These are phyloP conservation scores for Montipora capitata DNA, from an alignment of 92 coral and sea anemone species.

Conservation along the genomic window DNA sequence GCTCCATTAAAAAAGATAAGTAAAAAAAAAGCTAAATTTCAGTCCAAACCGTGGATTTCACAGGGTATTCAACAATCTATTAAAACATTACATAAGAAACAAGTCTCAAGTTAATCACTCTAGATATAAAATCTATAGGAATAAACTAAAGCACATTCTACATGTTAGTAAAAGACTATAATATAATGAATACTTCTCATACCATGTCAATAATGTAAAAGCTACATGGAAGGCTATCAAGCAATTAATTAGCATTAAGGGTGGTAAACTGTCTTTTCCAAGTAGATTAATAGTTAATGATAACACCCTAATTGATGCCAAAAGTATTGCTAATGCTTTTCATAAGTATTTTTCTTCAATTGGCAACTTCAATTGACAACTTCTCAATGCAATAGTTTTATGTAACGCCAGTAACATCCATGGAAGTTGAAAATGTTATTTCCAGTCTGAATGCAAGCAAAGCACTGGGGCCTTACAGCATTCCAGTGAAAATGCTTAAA, in stretches of 20 bases:
- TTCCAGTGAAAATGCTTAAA: too few species aligned
- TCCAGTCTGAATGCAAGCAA: not conserved
- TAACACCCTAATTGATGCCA: slow-evolving; percentile 29
- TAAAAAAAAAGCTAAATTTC: too few species aligned
- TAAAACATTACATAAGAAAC: not conserved
- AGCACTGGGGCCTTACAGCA: too few species aligned
- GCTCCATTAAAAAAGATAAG: too few species aligned
- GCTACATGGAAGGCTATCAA: slow-evolving; percentile 39
- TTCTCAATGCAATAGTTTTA: slow-evolving; percentile 22
- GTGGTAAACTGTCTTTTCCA: slow-evolving; percentile 28
- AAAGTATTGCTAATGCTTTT: slow-evolving; percentile 25
- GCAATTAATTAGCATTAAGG: slow-evolving; percentile 33
- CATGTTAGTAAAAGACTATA: slow-evolving; percentile 6
- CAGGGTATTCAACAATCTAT: too few species aligned
- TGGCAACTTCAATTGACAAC: not conserved
- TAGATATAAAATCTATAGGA: slow-evolving; percentile 19
- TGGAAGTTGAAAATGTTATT: slow-evolving; percentile 26
- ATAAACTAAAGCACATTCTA: slow-evolving; percentile 23
- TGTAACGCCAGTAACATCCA: not conserved
- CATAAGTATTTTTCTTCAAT: slow-evolving; percentile 19
- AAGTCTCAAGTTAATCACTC: slow-evolving; percentile 29
- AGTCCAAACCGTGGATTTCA: too few species aligned
- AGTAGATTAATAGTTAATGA: slow-evolving; percentile 18
- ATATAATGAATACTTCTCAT: slow-evolving; percentile 10
- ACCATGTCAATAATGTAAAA: slow-evolving; percentile 34